Conservation (phyloP, 2,888 invertebrate species). For the Halictus quadricinctus region DNA sequence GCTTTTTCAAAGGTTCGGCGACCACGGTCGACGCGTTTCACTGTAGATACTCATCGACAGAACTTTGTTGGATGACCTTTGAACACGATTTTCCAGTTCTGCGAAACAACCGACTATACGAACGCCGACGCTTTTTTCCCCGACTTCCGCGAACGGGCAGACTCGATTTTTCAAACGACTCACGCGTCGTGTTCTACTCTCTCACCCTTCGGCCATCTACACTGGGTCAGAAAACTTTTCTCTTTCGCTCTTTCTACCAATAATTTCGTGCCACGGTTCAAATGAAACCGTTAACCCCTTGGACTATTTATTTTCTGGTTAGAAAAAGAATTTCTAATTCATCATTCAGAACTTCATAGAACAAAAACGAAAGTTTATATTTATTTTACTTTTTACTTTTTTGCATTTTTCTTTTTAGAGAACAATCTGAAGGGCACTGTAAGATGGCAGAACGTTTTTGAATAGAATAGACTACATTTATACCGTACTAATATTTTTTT, state of each 20-base stretch:
- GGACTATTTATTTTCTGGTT: no score
- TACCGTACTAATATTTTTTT: no score
- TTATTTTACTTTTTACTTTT: no score
- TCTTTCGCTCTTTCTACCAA: background rate
- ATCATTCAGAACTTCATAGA: no score
- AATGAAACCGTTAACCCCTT: background rate
- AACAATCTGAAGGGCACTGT: no score
- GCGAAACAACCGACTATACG: constrained; percentile 12
- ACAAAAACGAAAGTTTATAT: no score
- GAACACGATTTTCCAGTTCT: constrained; percentile 23
- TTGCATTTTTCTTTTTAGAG: no score
- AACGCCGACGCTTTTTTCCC: background rate
- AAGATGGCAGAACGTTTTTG: no score
- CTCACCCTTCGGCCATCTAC: background rate
- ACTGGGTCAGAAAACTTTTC: background rate
- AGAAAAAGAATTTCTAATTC: no score
- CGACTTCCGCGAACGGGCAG: constrained; percentile 14
- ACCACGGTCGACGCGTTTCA: constrained; percentile 35
- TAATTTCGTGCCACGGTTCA: background rate
- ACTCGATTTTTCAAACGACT: constrained; percentile 22
- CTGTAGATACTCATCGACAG: constrained; percentile 56
- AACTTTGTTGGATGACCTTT: constrained; percentile 48
- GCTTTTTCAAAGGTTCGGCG: constrained; percentile 45
- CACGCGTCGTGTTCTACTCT: background rate
- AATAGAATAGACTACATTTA: no score